phyloP scores from a whole-genome alignment of 1,140 invertebrate genomes.

The Copidosoma floridanum region DNA sequence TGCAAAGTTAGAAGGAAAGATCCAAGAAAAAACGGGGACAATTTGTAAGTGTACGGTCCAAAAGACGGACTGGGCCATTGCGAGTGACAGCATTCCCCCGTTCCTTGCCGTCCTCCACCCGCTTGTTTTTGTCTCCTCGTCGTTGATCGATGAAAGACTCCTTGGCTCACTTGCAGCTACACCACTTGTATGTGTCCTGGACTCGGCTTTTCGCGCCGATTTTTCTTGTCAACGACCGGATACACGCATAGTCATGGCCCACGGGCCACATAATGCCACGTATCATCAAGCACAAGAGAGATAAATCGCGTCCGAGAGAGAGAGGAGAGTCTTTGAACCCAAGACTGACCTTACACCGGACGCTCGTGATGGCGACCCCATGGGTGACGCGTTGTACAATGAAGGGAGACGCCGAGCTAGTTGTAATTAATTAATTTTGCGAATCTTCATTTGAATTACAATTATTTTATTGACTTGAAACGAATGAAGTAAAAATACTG shows the following conservation, averaged over 20 bases:
- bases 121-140: not conserved
- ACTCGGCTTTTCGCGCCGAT: not conserved
- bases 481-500: too few species aligned
- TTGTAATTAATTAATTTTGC: not conserved
- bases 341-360: slow-evolving; percentile 4
- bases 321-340: not conserved
- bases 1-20: too few species aligned
- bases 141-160: slow-evolving; percentile 1
- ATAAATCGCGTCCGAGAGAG: not conserved
- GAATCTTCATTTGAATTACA: too few species aligned
- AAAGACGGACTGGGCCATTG: too few species aligned
- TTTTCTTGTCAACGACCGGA: not conserved
- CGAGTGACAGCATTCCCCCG: too few species aligned
- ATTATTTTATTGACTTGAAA: too few species aligned
- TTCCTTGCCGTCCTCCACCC: too few species aligned
- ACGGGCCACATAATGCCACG: not conserved
- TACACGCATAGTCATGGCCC: not conserved
- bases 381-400: not conserved
- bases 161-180: not conserved
- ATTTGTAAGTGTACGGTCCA: too few species aligned
- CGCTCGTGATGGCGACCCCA: not conserved
- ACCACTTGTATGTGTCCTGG: not conserved
- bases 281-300: not conserved
- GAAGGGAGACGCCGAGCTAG: not conserved
- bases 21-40: too few species aligned